Evolutionary conservation across 1,140 invertebrate species (phyloP).

Genomic region (Pogonognathellus flavescens): DNA sequence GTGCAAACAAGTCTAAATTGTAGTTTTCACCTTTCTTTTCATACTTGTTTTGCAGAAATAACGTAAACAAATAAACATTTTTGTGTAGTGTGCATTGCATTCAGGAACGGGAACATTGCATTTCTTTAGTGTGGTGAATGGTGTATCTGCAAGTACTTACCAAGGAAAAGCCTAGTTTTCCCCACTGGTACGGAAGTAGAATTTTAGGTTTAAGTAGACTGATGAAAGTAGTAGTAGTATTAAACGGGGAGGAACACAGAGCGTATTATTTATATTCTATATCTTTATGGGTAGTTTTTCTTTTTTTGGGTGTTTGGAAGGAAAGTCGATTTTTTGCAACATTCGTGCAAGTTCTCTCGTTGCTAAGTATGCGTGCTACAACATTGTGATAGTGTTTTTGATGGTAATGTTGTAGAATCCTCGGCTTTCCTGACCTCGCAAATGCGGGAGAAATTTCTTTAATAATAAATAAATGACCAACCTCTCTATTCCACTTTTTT

Average conservation of each 20-base stretch:
- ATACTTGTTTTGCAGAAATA: background rate
- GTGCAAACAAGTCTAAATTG: no score
- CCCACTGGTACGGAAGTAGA: conserved; percentile 16
- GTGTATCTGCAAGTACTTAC: background rate
- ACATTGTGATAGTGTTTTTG: conserved; percentile 10
- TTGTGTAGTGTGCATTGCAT: background rate
- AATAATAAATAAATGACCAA: conserved; percentile 34
- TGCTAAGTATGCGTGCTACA: no score
- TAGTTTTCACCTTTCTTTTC: no score
- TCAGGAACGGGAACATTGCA: background rate
- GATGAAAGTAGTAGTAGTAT: conserved; percentile 26
- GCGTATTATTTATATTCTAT: background rate
- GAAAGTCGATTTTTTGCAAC: conserved; percentile 33
- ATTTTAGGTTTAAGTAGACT: conserved; percentile 19
- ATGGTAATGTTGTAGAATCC: conserved; percentile 7
- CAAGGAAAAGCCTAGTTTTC: background rate
- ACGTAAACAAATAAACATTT: conserved; percentile 18
- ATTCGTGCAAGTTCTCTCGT: background rate
- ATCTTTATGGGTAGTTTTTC: background rate
- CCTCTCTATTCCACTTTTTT: background rate
- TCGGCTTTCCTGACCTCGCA: conserved; percentile 9
- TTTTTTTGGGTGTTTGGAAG: background rate
- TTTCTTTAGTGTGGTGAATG: background rate
- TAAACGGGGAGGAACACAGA: conserved; percentile 1
- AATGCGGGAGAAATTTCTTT: background rate